These are phyloP conservation scores for Procambarus virginalis DNA, from an alignment of 1,140 invertebrate species.

Conservation along the genomic window DNA sequence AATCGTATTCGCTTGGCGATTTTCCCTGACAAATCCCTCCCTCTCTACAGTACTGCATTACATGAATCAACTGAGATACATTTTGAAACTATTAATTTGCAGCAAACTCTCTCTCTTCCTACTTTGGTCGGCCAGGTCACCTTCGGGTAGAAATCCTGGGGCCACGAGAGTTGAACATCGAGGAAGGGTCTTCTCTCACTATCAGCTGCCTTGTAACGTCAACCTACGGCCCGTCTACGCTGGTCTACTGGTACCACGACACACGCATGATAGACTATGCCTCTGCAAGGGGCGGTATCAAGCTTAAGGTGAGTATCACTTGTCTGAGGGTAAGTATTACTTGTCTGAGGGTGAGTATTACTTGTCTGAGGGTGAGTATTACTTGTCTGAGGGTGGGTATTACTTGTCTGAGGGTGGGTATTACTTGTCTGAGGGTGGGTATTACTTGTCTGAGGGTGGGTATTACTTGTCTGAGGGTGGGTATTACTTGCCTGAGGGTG, in stretches of 20 bases:
- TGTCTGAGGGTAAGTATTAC: background rate
- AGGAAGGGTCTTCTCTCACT: background rate
- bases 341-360: too few relatives aligned
- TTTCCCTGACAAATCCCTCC: too few relatives aligned
- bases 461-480: background rate
- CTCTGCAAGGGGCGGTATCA: background rate
- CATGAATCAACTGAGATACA: too few relatives aligned
- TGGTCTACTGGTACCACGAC: constrained; percentile 27
- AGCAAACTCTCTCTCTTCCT: too few relatives aligned
- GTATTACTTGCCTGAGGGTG: background rate
- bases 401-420: background rate
- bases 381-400: background rate
- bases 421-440: too few relatives aligned
- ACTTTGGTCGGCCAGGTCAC: background rate
- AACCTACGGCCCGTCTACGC: constrained; percentile 4
- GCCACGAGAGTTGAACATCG: background rate
- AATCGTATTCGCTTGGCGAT: too few relatives aligned
- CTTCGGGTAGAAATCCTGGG: background rate
- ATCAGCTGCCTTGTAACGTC: background rate
- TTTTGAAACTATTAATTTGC: too few relatives aligned
- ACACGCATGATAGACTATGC: background rate
- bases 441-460: too few relatives aligned
- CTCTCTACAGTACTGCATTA: too few relatives aligned
- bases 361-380: too few relatives aligned
- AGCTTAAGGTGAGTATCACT: background rate